A percentile compares a stretch with the other conserved stretches of the same genome.
Conservation (phyloP, 2,113 vertebrate species). For the Malurus melanocephalus region DNA sequence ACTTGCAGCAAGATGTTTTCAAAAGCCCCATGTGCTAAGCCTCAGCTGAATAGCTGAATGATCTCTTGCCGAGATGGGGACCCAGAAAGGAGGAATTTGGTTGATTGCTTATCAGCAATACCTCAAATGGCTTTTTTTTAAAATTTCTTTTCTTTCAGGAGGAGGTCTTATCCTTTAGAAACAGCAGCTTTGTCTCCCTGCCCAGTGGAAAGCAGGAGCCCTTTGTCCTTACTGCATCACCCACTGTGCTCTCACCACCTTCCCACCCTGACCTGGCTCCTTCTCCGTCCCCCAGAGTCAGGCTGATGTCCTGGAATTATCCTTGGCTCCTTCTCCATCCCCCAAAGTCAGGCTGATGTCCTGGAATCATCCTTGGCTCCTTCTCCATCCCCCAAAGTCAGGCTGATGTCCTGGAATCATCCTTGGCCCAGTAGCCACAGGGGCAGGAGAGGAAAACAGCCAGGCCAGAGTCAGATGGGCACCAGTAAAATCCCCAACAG, state of each 20-base stretch:
- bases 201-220: not conserved
- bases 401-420: not conserved
- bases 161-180: not conserved
- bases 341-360: not conserved
- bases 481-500: not conserved
- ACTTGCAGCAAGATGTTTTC: constrained; percentile 9
- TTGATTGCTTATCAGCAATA: not conserved
- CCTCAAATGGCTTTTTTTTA: not conserved
- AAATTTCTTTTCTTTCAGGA: not conserved
- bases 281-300: not conserved
- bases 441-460: not conserved
- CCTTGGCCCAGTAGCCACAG: not conserved
- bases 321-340: not conserved
- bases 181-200: not conserved
- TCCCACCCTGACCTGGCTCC: not conserved
- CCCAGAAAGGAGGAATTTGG: not conserved
- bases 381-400: not conserved
- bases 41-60: not conserved
- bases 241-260: not conserved
- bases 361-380: not conserved
- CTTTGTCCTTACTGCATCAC: not conserved
- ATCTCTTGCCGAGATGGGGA: not conserved
- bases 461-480: not conserved
- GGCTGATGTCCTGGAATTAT: too few relatives aligned
- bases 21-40: not conserved